phyloP scores from a whole-genome alignment of 2,888 invertebrate genomes.

The Lasioglossum marginatum region DNA sequence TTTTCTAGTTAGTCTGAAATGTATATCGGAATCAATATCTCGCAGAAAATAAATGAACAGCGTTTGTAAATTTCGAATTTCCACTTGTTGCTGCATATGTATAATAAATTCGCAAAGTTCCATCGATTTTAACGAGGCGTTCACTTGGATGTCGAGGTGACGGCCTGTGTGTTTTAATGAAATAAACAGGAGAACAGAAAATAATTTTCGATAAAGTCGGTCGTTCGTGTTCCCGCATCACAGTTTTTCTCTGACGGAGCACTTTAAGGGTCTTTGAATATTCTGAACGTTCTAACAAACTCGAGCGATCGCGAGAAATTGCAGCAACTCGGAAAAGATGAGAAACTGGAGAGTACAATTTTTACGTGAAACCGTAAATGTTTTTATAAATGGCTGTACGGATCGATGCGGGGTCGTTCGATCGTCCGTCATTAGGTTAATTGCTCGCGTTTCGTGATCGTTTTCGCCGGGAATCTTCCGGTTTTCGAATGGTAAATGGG shows the following conservation, averaged over 20 bases:
- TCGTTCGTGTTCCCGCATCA: background rate
- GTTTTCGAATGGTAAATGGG: background rate
- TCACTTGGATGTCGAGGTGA: background rate
- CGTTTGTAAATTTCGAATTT: background rate
- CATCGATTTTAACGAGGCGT: background rate
- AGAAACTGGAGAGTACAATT: too few species aligned
- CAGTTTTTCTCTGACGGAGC: background rate
- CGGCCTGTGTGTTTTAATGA: background rate
- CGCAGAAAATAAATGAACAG: background rate
- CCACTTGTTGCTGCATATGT: background rate
- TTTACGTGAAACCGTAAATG: background rate
- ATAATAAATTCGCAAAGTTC: slow-evolving; percentile 1
- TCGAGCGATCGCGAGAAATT: too few species aligned
- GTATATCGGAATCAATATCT: background rate
- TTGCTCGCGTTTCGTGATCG: background rate
- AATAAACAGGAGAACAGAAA: background rate
- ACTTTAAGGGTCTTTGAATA: too few species aligned
- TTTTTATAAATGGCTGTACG: background rate
- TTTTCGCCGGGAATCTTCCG: background rate
- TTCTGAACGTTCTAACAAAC: too few species aligned
- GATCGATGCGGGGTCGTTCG: background rate
- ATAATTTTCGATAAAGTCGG: slow-evolving; percentile 4
- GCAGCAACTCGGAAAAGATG: too few species aligned
- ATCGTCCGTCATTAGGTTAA: slow-evolving; percentile 4
- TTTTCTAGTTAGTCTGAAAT: too few species aligned